Conservation (phyloP, 2,113 vertebrate species). For the Synchiropus splendidus region DNA sequence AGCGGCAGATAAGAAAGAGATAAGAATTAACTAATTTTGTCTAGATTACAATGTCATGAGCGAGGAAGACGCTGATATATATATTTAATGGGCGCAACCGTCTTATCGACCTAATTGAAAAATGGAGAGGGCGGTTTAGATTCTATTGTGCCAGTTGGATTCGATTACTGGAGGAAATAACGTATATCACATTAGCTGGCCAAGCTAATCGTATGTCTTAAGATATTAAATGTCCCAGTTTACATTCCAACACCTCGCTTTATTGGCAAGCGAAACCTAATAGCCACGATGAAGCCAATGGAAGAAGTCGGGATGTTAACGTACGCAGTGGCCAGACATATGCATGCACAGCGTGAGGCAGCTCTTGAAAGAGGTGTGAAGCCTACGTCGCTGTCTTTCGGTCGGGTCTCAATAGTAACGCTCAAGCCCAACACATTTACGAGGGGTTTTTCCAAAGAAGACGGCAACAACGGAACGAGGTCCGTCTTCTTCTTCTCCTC, state of each 20-base stretch:
- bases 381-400: conserved; percentile 34
- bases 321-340: not conserved
- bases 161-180: conserved; percentile 12
- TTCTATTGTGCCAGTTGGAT: conserved; percentile 3
- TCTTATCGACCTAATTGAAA: conserved; percentile 2
- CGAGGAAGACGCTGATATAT: conserved; percentile 17
- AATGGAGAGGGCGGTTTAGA: conserved; percentile 4
- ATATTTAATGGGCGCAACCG: conserved; percentile 13
- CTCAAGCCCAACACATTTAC: conserved; percentile 54
- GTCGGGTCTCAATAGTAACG: conserved; percentile 39
- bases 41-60: conserved; percentile 25
- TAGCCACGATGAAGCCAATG: conserved; percentile 16
- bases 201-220: conserved; percentile 9
- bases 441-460: conserved; percentile 49
- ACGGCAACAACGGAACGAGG: conserved; percentile 19
- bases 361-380: conserved; percentile 12
- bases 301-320: conserved; percentile 21
- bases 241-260: conserved; percentile 20
- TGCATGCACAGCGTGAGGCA: not conserved
- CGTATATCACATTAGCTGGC: conserved; percentile 1
- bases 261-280: conserved; percentile 36
- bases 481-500: too few relatives aligned
- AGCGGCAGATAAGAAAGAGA: conserved; percentile 37
- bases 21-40: conserved; percentile 24
- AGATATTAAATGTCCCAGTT: conserved; percentile 10